Evolutionary conservation across 2,797 vertebrate genomes (phyloP).

Genomic region (Spheniscus humboldti): DNA sequence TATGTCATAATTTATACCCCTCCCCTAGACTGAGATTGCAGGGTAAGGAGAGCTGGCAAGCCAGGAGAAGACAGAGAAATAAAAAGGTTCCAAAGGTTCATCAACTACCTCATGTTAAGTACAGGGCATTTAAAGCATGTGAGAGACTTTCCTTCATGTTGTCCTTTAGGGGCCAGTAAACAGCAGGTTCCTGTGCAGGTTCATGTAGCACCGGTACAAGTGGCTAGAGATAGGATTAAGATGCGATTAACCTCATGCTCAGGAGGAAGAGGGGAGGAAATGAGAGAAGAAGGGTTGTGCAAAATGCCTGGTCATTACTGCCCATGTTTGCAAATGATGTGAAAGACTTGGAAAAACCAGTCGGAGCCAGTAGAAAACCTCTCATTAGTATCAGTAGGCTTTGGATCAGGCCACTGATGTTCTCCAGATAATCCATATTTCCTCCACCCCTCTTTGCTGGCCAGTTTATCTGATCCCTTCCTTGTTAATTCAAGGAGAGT

Average conservation of each 20-base stretch:
- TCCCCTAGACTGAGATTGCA: background rate
- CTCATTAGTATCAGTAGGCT: background rate
- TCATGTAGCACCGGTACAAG: background rate
- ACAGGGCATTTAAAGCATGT: background rate
- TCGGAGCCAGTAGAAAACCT: background rate
- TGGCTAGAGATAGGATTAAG: background rate
- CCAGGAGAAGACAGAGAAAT: background rate
- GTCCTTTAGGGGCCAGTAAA: background rate
- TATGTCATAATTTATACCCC: background rate
- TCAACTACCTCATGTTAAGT: background rate
- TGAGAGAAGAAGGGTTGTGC: background rate
- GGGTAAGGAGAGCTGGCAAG: background rate
- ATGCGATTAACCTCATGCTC: background rate
- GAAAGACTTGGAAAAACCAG: background rate
- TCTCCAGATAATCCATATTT: background rate
- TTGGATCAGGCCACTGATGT: background rate
- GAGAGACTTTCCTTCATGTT: background rate
- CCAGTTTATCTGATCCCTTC: background rate
- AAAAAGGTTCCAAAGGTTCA: background rate
- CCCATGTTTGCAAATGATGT: background rate
- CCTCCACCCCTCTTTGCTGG: background rate
- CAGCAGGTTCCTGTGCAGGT: background rate
- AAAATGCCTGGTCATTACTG: background rate
- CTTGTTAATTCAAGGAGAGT: background rate
- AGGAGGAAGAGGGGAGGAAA: background rate